Base-by-base conservation (phyloP, 2,113 vertebrate genomes). In the Girardinichthys multiradiatus region DNA sequence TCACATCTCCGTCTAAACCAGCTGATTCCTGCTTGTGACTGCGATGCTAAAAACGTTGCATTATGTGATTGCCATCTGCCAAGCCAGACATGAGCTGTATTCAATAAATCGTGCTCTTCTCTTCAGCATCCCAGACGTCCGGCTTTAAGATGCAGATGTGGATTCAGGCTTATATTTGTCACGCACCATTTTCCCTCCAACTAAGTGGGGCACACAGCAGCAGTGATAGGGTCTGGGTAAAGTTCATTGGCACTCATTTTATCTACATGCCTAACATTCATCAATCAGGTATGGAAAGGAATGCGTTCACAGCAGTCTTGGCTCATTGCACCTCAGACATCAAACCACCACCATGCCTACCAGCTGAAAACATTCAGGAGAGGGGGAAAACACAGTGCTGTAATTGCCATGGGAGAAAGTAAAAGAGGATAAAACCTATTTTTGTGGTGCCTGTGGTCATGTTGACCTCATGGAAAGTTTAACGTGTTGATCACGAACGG, bases 41-140 rank as follows among this genome's bases (percentile, higher is more conserved):
- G 77, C 33, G 68, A 79, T 72, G 86, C 77, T 89, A 93, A 93
- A 93, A 93, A 86, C 88, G 84, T 83, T 77, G 67, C 72, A 68
- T 87, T 87, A 90, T 91, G 88, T 91, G 90, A 93, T 86, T 90
- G 82, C 86, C 93, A 94, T 92, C 83, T 94, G 92, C 84, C 86
- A 86, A 59, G 84, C 87, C 93, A 92, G 92, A 92, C 91, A 83
- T 89, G 85, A 90, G 89, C 87, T 88, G 82, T 80, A 83, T 88
- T 91, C 92, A 91, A 91, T 93, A 91, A 92, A 90, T 88, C 82
- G 72, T 28, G 74, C 72, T 83, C 85, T 77, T 86, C 83, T 70
- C 72, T 76, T 86, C 70, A 54, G 57, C 78, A 74, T 76, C 76
- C 81, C 77, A 89, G 84, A 86, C 81, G 80, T 64, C 28, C 75